phyloP scores from a whole-genome alignment of 2,113 vertebrate species.

The Limnothrissa miodon region DNA sequence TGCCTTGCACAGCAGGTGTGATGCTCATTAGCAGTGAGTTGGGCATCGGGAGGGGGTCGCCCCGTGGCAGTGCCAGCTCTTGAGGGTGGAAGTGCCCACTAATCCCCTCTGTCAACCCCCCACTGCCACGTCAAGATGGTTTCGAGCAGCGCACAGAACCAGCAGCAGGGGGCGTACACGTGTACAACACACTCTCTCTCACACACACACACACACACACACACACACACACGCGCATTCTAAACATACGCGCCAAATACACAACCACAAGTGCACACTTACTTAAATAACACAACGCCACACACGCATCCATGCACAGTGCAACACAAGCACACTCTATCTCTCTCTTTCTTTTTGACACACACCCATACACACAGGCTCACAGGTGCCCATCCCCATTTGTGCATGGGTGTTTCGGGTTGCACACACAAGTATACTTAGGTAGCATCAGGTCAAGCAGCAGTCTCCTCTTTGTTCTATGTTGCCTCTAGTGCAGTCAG shows the following conservation, averaged over 20 bases:
- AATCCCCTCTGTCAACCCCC: slow-evolving; percentile 76
- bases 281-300: no score
- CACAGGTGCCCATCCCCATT: no score
- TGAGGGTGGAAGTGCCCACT: slow-evolving; percentile 46
- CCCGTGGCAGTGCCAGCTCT: slow-evolving; percentile 47
- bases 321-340: neutral
- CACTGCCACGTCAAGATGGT: slow-evolving; percentile 65
- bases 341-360: no score
- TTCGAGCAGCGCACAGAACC: slow-evolving; percentile 56
- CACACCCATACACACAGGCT: no score
- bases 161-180: slow-evolving; percentile 37
- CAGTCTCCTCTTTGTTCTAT: neutral
- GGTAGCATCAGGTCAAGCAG: neutral
- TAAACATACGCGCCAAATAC: no score
- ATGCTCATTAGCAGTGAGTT: slow-evolving; percentile 19
- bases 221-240: neutral
- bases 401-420: no score
- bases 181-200: neutral
- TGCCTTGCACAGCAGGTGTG: neutral
- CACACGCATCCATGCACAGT: neutral
- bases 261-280: no score
- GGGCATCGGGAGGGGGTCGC: slow-evolving; percentile 37
- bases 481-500: neutral
- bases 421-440: neutral
- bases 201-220: neutral